Evolutionary conservation across 2,797 vertebrate genomes (phyloP).

Genomic region (Rhinogobio ventralis): DNA sequence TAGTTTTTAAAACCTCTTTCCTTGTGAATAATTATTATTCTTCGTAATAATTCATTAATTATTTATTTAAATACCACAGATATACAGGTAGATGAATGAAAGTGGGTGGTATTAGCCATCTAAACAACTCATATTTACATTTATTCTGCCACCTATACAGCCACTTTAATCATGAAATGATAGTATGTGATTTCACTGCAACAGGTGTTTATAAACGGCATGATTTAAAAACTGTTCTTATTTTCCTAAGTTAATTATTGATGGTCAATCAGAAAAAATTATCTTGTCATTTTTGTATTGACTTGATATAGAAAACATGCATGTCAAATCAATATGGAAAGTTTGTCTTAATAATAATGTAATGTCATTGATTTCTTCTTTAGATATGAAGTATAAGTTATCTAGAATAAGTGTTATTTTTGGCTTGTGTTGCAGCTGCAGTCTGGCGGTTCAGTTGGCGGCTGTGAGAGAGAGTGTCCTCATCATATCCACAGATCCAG

Average conservation of each 20-base stretch:
- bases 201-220: background rate
- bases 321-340: background rate
- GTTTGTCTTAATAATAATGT: background rate
- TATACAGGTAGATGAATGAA: background rate
- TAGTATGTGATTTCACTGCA: background rate
- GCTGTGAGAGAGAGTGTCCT: slow-evolving; percentile 93
- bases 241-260: too few relatives aligned
- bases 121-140: background rate
- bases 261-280: too few relatives aligned
- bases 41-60: background rate
- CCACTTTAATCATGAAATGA: background rate
- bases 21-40: background rate
- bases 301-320: background rate
- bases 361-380: background rate
- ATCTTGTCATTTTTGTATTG: background rate
- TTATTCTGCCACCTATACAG: background rate
- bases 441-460: slow-evolving; percentile 92
- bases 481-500: slow-evolving; percentile 97
- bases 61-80: background rate
- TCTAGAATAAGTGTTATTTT: background rate
- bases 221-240: background rate
- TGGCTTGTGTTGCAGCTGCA: slow-evolving; percentile 80
- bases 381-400: background rate
- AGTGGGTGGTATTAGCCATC: background rate
- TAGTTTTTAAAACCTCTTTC: background rate